These are phyloP conservation scores for Scalopus aquaticus DNA, from an alignment of 2,113 vertebrate species.

Conservation along the genomic window DNA sequence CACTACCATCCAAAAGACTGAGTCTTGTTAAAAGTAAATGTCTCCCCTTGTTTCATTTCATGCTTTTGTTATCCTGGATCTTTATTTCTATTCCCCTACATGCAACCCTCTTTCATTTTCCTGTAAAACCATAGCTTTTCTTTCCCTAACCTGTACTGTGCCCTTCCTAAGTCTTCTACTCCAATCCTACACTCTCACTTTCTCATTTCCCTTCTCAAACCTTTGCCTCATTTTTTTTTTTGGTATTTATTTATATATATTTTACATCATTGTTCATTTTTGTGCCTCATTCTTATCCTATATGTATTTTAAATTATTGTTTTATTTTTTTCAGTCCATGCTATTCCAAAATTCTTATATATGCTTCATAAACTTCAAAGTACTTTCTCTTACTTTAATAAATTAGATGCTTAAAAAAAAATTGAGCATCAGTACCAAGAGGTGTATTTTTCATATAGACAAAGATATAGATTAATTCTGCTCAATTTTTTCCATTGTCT, in stretches of 20 bases:
- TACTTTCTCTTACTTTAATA: background rate
- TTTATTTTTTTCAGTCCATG: background rate
- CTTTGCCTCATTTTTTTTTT: no score
- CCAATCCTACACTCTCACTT: background rate
- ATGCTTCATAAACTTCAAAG: background rate
- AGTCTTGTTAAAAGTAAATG: conserved; percentile 2
- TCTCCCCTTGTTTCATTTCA: conserved; percentile 28
- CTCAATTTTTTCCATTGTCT: background rate
- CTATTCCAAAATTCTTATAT: background rate
- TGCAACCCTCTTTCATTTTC: background rate
- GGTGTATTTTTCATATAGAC: background rate
- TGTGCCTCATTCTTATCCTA: background rate
- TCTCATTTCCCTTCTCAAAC: background rate
- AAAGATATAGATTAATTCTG: background rate
- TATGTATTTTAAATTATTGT: background rate
- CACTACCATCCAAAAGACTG: background rate
- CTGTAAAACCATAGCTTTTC: background rate
- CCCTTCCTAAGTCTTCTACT: background rate
- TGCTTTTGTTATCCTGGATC: background rate
- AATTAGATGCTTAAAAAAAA: background rate
- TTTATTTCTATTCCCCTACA: background rate
- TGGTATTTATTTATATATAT: no score
- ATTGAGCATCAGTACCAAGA: background rate
- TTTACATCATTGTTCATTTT: no score
- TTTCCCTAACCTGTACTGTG: background rate